Base-by-base conservation (phyloP, 2,113 vertebrate species). In the Motacilla alba region DNA sequence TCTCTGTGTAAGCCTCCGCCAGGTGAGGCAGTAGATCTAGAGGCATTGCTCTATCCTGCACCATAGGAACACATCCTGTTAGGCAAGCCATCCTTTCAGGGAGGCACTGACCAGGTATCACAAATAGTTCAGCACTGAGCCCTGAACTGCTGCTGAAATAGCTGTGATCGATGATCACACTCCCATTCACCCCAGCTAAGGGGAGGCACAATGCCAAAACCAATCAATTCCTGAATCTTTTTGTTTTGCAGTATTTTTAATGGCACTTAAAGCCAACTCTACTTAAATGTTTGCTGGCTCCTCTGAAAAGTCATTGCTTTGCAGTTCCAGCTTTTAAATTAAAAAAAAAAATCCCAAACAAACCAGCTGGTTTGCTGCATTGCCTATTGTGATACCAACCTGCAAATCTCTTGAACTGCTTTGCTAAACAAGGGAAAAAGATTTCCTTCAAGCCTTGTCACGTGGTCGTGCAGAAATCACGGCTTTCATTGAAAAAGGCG, bases 391-490 rank as follows among this genome's bases (percentile, higher is more conserved):
- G 1, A 41, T 84, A 53, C 64, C 91, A 76, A 84, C 60, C 77
- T 84, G 64, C 73, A 89, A 72, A 94, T 86, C 69, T 74, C 68
- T 62, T 92, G 73, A 88, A 90, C 39, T 86, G 80, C 89, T 92
- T 86, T 92, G 83, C 77, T 79, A 52, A 94, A 81, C 15, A 41
- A 78, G 41, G 76, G 47, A 47, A 72, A 83, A 74, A 89, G 15
- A 55, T 91, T 84, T 92, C 73, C 47, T 74, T 83, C 72, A 95
- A 87, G 60, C 64, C 63, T 77, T 17, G 3, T 78, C 62, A 67
- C 35, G 44, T 87, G 80, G 11, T 64, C 73, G 11, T 68, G 47
- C 8, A 82, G 62, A 52, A 89, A 59, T 60, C 3, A 1, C 37
- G 22, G 52, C 80, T 93, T 81, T 68, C 68, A 15, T 15, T 78